Base-by-base conservation (phyloP, 2,797 vertebrate genomes). In the Propithecus perrieri region DNA sequence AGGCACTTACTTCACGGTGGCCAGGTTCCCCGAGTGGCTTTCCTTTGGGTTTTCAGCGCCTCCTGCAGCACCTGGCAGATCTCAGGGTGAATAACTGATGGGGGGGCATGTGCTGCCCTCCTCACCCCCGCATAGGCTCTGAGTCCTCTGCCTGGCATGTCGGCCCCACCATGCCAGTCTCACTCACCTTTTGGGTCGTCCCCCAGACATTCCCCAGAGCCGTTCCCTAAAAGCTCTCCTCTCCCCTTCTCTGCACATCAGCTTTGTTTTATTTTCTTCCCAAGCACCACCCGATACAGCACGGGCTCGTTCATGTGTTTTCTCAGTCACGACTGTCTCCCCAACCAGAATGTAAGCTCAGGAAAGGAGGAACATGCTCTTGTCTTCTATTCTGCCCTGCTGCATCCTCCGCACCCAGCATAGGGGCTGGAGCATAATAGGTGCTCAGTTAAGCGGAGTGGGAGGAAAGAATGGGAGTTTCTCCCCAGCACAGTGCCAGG, bases 381-480 rank as follows among this genome's bases (percentile, higher is more conserved):
- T 0, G 28, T 15, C 22, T 24, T 72, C n/a, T 17, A 0, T 50
- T 50, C 59, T 61, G 88, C 5, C 4, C 69, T 7, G 1, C 69
- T 41, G 24, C 10, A 18, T 46, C 13, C 18, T 76, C 46, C 38
- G 69, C 57, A 28, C 48, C 75, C 43, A 18, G 69, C 48, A 1
- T 0, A 12, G n/a, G 67, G 22, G 20, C 55, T 28, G 71, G 85
- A 46, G 26, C 74, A 0, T 74, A 86, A 30, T 15, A 84, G 87
- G 22, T 85, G 63, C 79, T 94, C 86, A 94, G 30, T 79, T 80
- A 94, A 93, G 53, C 41, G 5, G 0, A 53, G 74, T 5, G 14
- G 24, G 46, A 22, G 0, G 38, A 26, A 78, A n/a, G 87, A 41
- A 81, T 74, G 38, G 7, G 22, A 59, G 41, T 38, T n/a, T 38